Evolutionary conservation across 2,113 vertebrate species (phyloP), one percentile per base, ranked within the genome.

Genomic region (mouse (Mus musculus)): DNA sequence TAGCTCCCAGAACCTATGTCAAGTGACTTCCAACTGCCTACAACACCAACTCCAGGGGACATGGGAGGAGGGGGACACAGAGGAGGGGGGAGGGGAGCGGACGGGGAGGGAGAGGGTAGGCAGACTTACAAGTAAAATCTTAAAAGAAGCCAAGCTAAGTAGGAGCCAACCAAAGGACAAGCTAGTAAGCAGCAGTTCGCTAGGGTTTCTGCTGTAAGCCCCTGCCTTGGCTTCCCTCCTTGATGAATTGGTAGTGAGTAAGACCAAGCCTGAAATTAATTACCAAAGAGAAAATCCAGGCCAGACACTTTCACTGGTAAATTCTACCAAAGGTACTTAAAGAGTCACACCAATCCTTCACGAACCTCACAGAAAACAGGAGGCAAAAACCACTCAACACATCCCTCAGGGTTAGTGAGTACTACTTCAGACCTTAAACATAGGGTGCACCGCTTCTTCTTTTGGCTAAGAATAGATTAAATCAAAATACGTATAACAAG

Each of bases 251-350:
- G 52, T n/a, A 42, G 30, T 52, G 84, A 49, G 7, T 36, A 42
- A 87, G 17, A 87, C 30, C 30, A 67, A 52, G 33, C 19, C 30
- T 71, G 13, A 52, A 69, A 88, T 73, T 54, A 86, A 81, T 73
- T 28, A 33, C 56, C 94, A 94, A 75, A 91, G 69, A 93, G 42
- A 56, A 93, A 81, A 65, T 13, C 26, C 67, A 89, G 77, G 20
- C 52, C 71, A 73, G 42, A 87, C 89, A 46, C 49, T 72, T 81
- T 95, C 69, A 73, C n/a, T 90, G 54, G 36, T 88, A n/a, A 94
- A 72, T 78, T 91, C 61, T 89, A 93, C 28, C 85, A 84, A 87
- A 93, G 46, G 80, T 54, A 93, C 65, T 78, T 49, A 84, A 89
- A 28, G 5, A 91, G 33, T 85, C 8, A 49, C 46, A 65, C 63